These are phyloP conservation scores for Enteromius argenteus DNA, from an alignment of 2,797 vertebrate genomes.

Conservation along the genomic window DNA sequence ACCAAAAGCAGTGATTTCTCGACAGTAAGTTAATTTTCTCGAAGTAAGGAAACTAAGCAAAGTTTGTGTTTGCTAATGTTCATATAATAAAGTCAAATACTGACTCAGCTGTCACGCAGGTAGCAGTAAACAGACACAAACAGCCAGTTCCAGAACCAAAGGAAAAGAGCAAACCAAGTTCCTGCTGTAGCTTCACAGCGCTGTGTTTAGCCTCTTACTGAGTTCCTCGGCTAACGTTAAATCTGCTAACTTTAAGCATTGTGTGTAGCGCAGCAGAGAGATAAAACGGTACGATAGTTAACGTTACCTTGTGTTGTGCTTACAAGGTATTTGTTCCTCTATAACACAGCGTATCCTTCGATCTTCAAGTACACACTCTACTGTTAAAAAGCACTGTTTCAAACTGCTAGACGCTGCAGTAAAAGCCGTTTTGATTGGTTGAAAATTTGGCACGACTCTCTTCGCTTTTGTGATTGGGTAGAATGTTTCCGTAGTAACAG, in stretches of 20 bases:
- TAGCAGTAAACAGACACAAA: background rate
- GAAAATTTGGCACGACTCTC: rapidly evolving
- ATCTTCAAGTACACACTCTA: constrained; percentile 57
- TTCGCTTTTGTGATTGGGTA: constrained; percentile 67
- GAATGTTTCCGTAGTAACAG: constrained; percentile 67
- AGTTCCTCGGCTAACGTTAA: background rate
- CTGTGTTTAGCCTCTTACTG: background rate
- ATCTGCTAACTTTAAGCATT: background rate
- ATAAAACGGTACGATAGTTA: background rate
- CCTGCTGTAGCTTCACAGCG: constrained; percentile 1
- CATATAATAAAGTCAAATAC: background rate
- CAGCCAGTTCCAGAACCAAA: background rate
- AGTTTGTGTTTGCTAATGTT: background rate
- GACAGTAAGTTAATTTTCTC: background rate
- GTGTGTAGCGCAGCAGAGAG: background rate
- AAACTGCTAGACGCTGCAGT: constrained; percentile 70
- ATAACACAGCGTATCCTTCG: constrained; percentile 4
- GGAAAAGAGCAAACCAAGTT: background rate
- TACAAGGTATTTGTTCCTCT: background rate
- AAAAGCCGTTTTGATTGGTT: constrained; percentile 71
- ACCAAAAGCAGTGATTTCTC: background rate
- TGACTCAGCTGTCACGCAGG: background rate
- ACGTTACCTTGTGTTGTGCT: constrained; percentile 6
- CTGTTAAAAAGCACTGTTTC: constrained; percentile 64
- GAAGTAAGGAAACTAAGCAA: background rate